Conservation (phyloP, 2,797 vertebrate species). For the Lepilemur ruficaudatus region DNA sequence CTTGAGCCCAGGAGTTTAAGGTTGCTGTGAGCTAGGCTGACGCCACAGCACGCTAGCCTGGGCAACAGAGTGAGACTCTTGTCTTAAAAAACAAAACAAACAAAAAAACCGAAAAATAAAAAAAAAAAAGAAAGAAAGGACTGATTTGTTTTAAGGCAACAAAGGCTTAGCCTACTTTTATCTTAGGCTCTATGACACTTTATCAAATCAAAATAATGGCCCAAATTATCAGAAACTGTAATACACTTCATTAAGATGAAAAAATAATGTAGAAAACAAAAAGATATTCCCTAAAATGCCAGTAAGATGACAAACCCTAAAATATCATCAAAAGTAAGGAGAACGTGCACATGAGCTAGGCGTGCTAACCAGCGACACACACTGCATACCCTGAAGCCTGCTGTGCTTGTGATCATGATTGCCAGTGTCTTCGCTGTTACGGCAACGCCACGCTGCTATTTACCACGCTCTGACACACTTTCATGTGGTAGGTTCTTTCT, state of each 20-base stretch:
- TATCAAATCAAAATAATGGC: background rate
- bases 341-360: accelerated
- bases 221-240: background rate
- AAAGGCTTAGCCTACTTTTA: background rate
- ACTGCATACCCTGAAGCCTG: conserved; percentile 91
- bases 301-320: background rate
- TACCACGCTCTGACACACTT: conserved; percentile 84
- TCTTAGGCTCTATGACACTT: background rate
- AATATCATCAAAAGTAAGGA: background rate
- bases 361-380: too few relatives aligned
- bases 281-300: background rate
- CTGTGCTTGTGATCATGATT: conserved; percentile 92
- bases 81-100: background rate
- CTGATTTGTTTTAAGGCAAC: background rate
- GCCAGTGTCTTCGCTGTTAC: conserved; percentile 90
- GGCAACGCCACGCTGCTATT: conserved; percentile 85
- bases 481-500: conserved; percentile 89
- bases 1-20: background rate
- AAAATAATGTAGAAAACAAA: background rate
- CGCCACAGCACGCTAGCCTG: accelerated
- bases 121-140: too few relatives aligned
- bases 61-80: background rate
- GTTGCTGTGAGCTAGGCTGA: background rate
- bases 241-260: background rate
- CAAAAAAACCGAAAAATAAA: too few relatives aligned